Evolutionary conservation across 2,888 invertebrate species (phyloP), one percentile per base, ranked within the genome.

Genomic region (Andrena minutula): DNA sequence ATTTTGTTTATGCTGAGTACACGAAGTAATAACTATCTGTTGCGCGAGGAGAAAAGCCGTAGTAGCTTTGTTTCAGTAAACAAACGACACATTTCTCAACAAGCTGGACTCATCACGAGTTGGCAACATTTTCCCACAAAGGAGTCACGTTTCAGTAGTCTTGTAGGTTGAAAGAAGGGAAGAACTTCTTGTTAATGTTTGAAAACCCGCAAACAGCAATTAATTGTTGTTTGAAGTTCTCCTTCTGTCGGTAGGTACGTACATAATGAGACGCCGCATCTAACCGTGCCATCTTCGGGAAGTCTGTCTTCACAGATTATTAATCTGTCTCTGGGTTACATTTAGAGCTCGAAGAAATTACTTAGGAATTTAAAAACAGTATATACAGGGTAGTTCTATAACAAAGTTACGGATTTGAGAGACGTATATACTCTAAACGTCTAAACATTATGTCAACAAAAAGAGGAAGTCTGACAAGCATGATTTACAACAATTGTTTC

Each of bases 61-160:
- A 1, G 41, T 5, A 41, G 41, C 4, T 41, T 41, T 41, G 23
- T 5, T 68, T 56, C 53, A 0, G 53, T 16, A 10, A 68, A 32
- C 53, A 32, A 10, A 12, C 35, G 26, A 56, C 51, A 35, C 12
- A 68, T 32, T 51, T 66, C 53, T 53, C 56, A 69, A 58, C 56
- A 41, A 69, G 35, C 35, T n/a, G 26, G 30, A 32, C 69, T 69
- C 69, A 41, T 58, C 35, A 69, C n/a, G 16, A 58, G n/a, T 35
- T 41, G 7, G 26, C 5, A 41, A 60, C 41, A 16, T 20, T n/a
- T 8, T 16, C 32, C 20, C 7, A 58, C 16, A 35, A 56, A 56
- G 12, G 41, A 69, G n/a, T 56, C 26, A 12, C 56, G 35, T 35
- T 26, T 26, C 68, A 10, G 23, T 32, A 5, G n/a, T 41, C 5